Base-by-base conservation (phyloP, 2,113 vertebrate species). In the Chionomys nivalis region DNA sequence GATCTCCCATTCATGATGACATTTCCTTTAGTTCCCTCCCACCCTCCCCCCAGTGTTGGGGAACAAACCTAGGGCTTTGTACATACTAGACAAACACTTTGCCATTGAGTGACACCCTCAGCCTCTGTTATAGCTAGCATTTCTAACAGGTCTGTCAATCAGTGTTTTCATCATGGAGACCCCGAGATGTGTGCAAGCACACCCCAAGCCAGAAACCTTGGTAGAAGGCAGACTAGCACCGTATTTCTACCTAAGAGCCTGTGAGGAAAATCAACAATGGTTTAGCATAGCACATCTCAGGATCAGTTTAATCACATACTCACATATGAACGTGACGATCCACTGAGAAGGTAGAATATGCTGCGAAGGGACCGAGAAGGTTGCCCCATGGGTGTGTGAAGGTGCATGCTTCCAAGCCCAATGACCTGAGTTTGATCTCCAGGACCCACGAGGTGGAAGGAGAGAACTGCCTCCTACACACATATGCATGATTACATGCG, bases 91-190 rank as follows among this genome's bases (percentile, higher is more conserved):
- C 28, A 70, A 52, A 87, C 52, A 28, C 66, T 39, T 21, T 58
- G 10, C 7, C 87, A 55, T 21, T 39, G 19, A 55, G 49, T 10
- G 36, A 73, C n/a, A 83, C 2, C 24, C 8, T 24, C 47, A 72
- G 7, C 33, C 33, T n/a, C 33, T 78, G 85, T 75, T 91, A 39
- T 95, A 89, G 44, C 24, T 96, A 88, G n/a, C 24, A 88, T 73
- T 95, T 66, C 26, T 93, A 96, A 96, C 7, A 97, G 97, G 97
- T 73, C 90, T 90, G 23, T 96, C 76, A 94, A 47, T 44, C 82
- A 95, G 39, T 68, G 33, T 91, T 98, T 95, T 61, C 97, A 94
- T 87, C 85, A 87, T 2, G 33, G 61, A 97, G 7, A 52, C 68
- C 49, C 87, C 49, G 79, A 95, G 94, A 26, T 75, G 36, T 63